Conservation (phyloP, 1,140 invertebrate species). For the Pseudomyrmex concolor region DNA sequence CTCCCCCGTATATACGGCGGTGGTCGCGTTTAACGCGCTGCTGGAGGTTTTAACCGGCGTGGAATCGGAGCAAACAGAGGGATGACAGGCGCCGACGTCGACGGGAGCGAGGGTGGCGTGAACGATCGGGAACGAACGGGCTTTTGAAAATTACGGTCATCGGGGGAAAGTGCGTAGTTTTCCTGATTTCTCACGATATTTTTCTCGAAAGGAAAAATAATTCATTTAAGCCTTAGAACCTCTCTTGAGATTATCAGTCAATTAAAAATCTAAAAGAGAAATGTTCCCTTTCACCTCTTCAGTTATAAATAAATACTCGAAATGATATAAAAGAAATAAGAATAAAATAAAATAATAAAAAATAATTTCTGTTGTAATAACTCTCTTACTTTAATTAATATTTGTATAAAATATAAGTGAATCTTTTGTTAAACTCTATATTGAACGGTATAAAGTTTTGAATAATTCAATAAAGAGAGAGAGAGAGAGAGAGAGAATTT, state of each 20-base stretch:
- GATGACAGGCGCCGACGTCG: slow-evolving; percentile 12
- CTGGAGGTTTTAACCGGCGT: slow-evolving; percentile 51
- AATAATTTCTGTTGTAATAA: neutral
- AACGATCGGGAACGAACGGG: slow-evolving; percentile 29
- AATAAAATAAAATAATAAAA: neutral
- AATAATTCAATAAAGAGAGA: neutral
- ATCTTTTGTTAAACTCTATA: no score
- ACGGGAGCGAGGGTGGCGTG: neutral
- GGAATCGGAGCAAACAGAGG: slow-evolving; percentile 54
- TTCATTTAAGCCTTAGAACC: neutral
- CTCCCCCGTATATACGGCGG: slow-evolving; percentile 39
- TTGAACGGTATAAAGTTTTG: neutral
- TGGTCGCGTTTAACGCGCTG: slow-evolving; percentile 46
- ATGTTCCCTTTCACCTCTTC: neutral
- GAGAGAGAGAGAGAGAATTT: no score
- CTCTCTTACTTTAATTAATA: neutral
- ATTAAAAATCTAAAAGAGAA: neutral
- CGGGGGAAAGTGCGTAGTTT: neutral
- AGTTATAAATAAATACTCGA: neutral
- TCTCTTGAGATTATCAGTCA: neutral
- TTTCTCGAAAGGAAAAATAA: neutral
- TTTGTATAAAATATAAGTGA: neutral
- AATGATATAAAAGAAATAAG: neutral
- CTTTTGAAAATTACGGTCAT: slow-evolving; percentile 41
- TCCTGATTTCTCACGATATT: slow-evolving; percentile 9